Percentiles rank a stretch among this genome's conserved stretches.
These are phyloP conservation scores for Andrena flavipes DNA, from an alignment of 2,888 invertebrate genomes.

Conservation along the genomic window DNA sequence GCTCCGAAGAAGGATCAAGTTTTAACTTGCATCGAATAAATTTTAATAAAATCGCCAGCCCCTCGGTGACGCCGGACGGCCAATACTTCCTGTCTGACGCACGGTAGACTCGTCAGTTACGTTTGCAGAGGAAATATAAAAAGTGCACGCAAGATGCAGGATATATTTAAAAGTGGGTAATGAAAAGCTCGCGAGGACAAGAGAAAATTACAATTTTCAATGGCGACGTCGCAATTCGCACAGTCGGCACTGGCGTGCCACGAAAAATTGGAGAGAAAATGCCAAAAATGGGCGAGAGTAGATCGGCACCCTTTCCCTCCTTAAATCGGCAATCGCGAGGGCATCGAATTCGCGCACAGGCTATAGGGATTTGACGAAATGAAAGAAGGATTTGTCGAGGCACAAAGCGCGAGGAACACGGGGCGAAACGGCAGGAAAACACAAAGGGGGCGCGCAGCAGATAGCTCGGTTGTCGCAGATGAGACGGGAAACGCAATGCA, in stretches of 20 bases:
- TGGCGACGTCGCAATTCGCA: too few relatives aligned
- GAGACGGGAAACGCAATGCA: conserved; percentile 54
- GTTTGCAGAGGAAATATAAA: too few relatives aligned
- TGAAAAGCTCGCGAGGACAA: background rate
- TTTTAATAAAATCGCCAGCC: background rate
- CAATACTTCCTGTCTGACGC: too few relatives aligned
- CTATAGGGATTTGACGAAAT: conserved; percentile 40
- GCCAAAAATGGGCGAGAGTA: background rate
- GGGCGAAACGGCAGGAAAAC: conserved; percentile 26
- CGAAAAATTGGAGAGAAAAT: background rate
- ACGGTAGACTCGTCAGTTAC: too few relatives aligned
- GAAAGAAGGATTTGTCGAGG: conserved; percentile 33
- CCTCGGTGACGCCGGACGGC: too few relatives aligned
- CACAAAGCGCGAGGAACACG: background rate
- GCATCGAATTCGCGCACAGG: conserved; percentile 12
- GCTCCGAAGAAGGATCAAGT: background rate
- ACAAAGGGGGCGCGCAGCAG: conserved; percentile 9
- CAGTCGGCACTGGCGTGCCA: background rate
- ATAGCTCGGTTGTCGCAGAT: conserved; percentile 39
- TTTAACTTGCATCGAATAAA: background rate
- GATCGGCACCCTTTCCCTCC: background rate
- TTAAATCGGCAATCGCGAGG: conserved; percentile 5
- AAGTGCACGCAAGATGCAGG: too few relatives aligned
- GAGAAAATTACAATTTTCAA: background rate
- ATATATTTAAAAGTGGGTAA: too few relatives aligned